Percentiles rank a stretch among this genome's conserved stretches.
Evolutionary conservation across 2,888 invertebrate genomes (phyloP).

Genomic region (Drosophila paranaensis): DNA sequence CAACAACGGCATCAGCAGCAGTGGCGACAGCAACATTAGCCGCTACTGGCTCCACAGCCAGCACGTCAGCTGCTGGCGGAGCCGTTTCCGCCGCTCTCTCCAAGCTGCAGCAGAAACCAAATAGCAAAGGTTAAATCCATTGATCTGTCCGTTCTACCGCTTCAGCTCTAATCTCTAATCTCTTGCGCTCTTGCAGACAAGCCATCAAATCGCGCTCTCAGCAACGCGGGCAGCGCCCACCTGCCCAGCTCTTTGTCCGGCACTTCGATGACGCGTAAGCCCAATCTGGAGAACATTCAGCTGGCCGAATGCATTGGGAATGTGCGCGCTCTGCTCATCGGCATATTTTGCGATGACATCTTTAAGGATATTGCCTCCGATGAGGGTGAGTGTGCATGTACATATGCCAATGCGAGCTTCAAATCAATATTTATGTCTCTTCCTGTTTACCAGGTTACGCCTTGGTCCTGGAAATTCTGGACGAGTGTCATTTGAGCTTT

Average conservation of each 20-base stretch:
- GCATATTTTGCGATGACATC: slow-evolving; percentile 91
- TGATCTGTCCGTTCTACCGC: too few species aligned
- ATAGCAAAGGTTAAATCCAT: slow-evolving; percentile 50
- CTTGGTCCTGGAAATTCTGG: slow-evolving; percentile 90
- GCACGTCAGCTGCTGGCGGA: slow-evolving; percentile 24
- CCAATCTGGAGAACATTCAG: slow-evolving; percentile 88
- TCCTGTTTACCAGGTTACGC: slow-evolving; percentile 84
- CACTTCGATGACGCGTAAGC: slow-evolving; percentile 71
- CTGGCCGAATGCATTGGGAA: slow-evolving; percentile 95
- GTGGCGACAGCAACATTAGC: slow-evolving; percentile 24
- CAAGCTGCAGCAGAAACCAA: slow-evolving; percentile 61
- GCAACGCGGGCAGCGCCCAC: slow-evolving; percentile 32
- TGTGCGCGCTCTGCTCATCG: slow-evolving; percentile 91
- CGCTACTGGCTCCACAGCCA: not conserved
- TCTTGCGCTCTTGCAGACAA: slow-evolving; percentile 54
- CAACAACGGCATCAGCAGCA: slow-evolving; percentile 1
- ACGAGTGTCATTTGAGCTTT: slow-evolving; percentile 96
- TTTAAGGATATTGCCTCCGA: slow-evolving; percentile 84
- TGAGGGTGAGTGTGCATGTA: slow-evolving; percentile 70
- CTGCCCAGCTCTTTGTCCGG: slow-evolving; percentile 14
- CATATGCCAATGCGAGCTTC: not conserved
- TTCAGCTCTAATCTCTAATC: not conserved
- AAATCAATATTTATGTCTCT: not conserved
- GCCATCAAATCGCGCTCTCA: slow-evolving; percentile 37
- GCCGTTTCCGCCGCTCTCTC: slow-evolving; percentile 58